Percentiles rank a stretch among this genome's conserved stretches.
These are phyloP conservation scores for Melanaphis sacchari DNA, from an alignment of 1,140 invertebrate genomes.

Conservation along the genomic window DNA sequence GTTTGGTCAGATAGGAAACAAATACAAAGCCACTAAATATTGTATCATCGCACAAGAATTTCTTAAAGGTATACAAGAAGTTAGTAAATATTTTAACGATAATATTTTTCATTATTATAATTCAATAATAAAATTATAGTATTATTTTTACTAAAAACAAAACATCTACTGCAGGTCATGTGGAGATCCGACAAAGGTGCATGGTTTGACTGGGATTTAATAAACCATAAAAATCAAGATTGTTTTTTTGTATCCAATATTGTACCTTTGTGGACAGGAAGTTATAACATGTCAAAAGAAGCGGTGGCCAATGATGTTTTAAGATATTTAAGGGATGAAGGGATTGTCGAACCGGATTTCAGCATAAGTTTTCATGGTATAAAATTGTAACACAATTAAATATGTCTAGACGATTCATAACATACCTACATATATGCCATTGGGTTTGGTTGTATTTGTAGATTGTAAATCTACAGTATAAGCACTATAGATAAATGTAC, in stretches of 20 bases:
- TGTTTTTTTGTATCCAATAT: conserved; percentile 79
- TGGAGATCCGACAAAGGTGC: conserved; percentile 75
- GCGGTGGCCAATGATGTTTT: conserved; percentile 64
- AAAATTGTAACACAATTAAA: neutral
- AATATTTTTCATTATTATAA: conserved; percentile 58
- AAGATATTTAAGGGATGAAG: conserved; percentile 67
- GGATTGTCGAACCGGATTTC: conserved; percentile 63
- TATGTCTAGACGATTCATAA: no score
- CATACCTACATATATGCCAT: no score
- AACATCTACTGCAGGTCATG: conserved; percentile 66
- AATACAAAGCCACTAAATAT: conserved; percentile 66
- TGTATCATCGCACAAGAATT: conserved; percentile 64
- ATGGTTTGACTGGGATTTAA: conserved; percentile 78
- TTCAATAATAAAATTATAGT: neutral
- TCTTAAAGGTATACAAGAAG: conserved; percentile 64
- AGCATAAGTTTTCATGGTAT: conserved; percentile 55
- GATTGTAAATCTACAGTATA: no score
- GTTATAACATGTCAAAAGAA: conserved; percentile 62
- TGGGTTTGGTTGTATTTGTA: no score
- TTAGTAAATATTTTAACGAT: conserved; percentile 58
- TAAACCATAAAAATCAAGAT: conserved; percentile 63
- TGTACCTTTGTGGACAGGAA: conserved; percentile 75
- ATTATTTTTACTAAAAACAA: neutral
- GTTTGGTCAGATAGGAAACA: conserved; percentile 66
- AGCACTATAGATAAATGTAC: no score